Conservation (phyloP, 2,113 vertebrate species). For the Pollachius pollachius region DNA sequence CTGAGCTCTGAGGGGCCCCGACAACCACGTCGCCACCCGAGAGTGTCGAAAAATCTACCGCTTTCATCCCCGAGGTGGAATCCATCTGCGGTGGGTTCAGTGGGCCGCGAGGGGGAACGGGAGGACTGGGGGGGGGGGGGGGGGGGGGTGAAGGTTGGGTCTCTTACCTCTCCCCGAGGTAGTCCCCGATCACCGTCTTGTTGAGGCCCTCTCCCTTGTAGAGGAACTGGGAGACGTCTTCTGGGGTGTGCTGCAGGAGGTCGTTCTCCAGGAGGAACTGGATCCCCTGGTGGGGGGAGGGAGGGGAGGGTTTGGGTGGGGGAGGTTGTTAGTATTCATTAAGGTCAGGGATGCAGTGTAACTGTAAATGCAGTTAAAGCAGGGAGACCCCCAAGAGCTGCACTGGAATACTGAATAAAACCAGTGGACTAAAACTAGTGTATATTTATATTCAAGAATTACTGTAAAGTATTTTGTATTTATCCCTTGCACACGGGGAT, state of each 20-base stretch:
- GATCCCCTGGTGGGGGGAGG: constrained; percentile 81
- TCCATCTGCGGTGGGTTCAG: too few species aligned
- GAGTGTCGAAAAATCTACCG: too few species aligned
- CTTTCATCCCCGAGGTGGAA: too few species aligned
- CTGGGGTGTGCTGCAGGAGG: constrained; percentile 92
- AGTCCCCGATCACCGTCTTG: constrained; percentile 97
- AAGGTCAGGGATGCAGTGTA: too few species aligned
- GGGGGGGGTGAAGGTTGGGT: too few species aligned
- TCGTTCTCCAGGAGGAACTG: constrained; percentile 97
- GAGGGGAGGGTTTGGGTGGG: not conserved
- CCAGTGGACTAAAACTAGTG: not conserved
- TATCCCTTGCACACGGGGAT: too few species aligned
- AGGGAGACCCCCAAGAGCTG: not conserved
- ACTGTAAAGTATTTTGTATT: not conserved
- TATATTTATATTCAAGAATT: not conserved
- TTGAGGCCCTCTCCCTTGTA: constrained; percentile 98
- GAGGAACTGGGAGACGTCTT: constrained; percentile 95
- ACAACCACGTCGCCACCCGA: too few species aligned
- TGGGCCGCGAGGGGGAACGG: too few species aligned
- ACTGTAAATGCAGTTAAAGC: too few species aligned
- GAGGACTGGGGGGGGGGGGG: too few species aligned
- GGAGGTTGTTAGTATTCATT: not conserved
- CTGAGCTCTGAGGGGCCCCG: too few species aligned
- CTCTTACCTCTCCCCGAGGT: constrained; percentile 92
- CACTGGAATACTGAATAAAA: too few species aligned